Evolutionary conservation across 2,888 invertebrate species (phyloP).

Genomic region (Parelbella ahira): DNA sequence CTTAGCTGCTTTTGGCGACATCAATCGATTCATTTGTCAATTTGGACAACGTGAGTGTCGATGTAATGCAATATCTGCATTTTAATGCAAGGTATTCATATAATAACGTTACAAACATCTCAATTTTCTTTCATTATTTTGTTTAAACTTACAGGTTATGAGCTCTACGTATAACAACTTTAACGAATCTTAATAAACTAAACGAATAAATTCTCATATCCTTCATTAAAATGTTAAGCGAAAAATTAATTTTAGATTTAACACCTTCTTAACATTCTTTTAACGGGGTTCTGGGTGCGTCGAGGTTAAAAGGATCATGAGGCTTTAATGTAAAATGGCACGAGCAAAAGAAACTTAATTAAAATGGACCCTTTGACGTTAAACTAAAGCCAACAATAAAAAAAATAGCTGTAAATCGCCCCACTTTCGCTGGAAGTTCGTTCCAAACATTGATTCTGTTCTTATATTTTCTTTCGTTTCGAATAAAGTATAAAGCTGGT

Average conservation of each 20-base stretch:
- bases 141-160: too few relatives aligned
- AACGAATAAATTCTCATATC: too few relatives aligned
- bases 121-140: too few relatives aligned
- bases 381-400: conserved; percentile 11
- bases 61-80: too few relatives aligned
- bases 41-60: too few relatives aligned
- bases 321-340: conserved; percentile 16
- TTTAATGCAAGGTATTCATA: too few relatives aligned
- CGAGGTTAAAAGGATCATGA: conserved; percentile 20
- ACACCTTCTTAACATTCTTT: conserved; percentile 14
- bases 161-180: too few relatives aligned
- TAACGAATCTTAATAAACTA: too few relatives aligned
- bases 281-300: conserved; percentile 1
- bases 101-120: too few relatives aligned
- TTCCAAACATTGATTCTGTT: conserved; percentile 30
- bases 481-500: conserved; percentile 26
- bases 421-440: background rate
- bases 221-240: too few relatives aligned
- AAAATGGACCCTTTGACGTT: conserved; percentile 19
- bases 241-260: conserved; percentile 8
- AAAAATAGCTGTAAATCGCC: conserved; percentile 7
- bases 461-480: conserved; percentile 29
- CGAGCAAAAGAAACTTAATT: conserved; percentile 21
- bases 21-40: too few relatives aligned
- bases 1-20: too few relatives aligned